Base-by-base conservation (phyloP, 2,888 invertebrate species). In the Amiota communis region DNA sequence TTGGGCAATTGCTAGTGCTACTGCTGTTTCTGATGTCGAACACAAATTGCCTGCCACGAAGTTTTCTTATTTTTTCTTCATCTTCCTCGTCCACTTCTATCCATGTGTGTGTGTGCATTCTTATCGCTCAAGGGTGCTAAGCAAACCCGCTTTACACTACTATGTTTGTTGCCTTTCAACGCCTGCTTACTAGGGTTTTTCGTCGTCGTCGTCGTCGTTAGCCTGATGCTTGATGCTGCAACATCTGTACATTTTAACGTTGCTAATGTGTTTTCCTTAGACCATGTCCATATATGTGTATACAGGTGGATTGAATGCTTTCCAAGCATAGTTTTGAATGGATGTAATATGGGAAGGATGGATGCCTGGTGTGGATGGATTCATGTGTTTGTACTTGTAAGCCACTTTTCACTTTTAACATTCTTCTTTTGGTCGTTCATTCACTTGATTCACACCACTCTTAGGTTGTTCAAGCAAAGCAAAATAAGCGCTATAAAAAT, bases 211-310 rank as follows among this genome's bases (percentile, higher is more conserved):
- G 8, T 36, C 36, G 36, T 36, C 36, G 36, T 36, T 36, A 36
- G 6, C 36, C 36, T 36, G 36, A 36, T 36, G 36, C 36, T 36
- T 6, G 17, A 20, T 20, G 12, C 59, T 59, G 20, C 9, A 59
- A 11, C 59, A 48, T 48, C 17, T 17, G 59, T 12, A 23, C 67
- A 68, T 68, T 53, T 68, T 53, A 68, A 53, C 36, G 36, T 53
- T 68, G 53, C 67, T 68, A 68, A 68, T 68, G 67, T 68, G 67
- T 53, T 68, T 20, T 15, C 15, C 36, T 51, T 51, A 68, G 51
- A 49, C 67, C 49, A 13, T 11, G 48, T 15, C 36, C 36, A 36
- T 13, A 49, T 64, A 17, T 64, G 64, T 46, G 53, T 51, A n/a
- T 51, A 4, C 59, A 59, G 15, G 59, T 59, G 17, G 11, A 20